These are phyloP conservation scores for Phocides pigmalion DNA, from an alignment of 1,140 invertebrate genomes.

Conservation along the genomic window DNA sequence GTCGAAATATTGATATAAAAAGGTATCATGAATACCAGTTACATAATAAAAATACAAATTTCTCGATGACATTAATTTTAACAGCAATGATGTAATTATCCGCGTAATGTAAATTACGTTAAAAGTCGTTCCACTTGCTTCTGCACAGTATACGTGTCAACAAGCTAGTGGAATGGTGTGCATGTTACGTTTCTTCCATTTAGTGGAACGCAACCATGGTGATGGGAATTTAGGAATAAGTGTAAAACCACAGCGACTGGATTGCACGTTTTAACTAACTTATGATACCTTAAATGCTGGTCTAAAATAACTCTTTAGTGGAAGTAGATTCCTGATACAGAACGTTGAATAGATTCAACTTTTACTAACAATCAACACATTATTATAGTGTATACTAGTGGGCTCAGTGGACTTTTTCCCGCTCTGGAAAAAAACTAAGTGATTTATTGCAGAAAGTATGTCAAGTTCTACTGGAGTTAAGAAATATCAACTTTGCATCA, in stretches of 20 bases:
- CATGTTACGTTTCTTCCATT: not conserved
- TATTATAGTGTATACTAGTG: too few relatives aligned
- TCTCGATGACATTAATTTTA: not conserved
- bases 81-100: not conserved
- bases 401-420: too few relatives aligned
- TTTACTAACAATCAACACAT: too few relatives aligned
- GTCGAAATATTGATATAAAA: not conserved
- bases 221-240: conserved; percentile 1
- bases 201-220: conserved; percentile 14
- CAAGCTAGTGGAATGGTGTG: not conserved
- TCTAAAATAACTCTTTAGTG: not conserved
- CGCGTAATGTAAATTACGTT: too few relatives aligned
- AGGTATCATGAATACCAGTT: not conserved
- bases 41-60: not conserved
- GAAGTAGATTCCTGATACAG: not conserved
- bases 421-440: too few relatives aligned
- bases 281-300: not conserved
- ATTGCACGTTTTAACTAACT: conserved; percentile 25
- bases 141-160: too few relatives aligned
- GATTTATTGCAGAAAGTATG: too few relatives aligned
- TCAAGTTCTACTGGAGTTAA: too few relatives aligned
- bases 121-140: not conserved
- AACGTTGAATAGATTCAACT: too few relatives aligned
- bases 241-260: conserved; percentile 15
- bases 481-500: too few relatives aligned